phyloP scores from a whole-genome alignment of 2,888 invertebrate genomes.

The Morpho deidamia region DNA sequence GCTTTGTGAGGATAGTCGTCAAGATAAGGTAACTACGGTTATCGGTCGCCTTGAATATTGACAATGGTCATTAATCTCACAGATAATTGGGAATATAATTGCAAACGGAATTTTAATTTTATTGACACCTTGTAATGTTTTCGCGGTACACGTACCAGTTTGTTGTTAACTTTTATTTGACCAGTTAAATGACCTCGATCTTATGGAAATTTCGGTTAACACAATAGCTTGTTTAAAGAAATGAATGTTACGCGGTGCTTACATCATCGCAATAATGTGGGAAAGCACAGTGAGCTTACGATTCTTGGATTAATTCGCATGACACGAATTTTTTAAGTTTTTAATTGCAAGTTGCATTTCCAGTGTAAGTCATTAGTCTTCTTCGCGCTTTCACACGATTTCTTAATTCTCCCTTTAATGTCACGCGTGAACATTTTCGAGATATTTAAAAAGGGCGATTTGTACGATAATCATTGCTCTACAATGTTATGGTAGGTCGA shows the following conservation, averaged over 20 bases:
- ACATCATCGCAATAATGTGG: slow-evolving; percentile 45
- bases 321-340: slow-evolving; percentile 21
- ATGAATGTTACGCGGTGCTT: slow-evolving; percentile 42
- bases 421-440: slow-evolving; percentile 23
- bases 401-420: slow-evolving; percentile 31
- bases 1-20: slow-evolving; percentile 33
- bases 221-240: slow-evolving; percentile 16
- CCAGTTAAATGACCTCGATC: slow-evolving; percentile 1
- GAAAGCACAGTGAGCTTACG: slow-evolving; percentile 44
- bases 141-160: slow-evolving; percentile 6
- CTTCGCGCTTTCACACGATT: slow-evolving; percentile 52
- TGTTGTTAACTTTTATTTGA: neutral
- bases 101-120: slow-evolving; percentile 38
- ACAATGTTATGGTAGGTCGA: slow-evolving; percentile 22
- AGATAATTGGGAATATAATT: slow-evolving; percentile 53
- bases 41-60: slow-evolving; percentile 52
- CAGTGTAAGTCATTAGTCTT: slow-evolving; percentile 28
- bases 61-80: slow-evolving; percentile 58
- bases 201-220: slow-evolving; percentile 8
- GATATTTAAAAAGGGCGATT: slow-evolving; percentile 12
- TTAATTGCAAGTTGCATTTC: slow-evolving; percentile 19
- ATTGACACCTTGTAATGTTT: slow-evolving; percentile 7
- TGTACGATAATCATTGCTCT: neutral
- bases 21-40: slow-evolving; percentile 43
- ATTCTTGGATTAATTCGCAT: slow-evolving; percentile 15